phyloP scores from a whole-genome alignment of 1,140 invertebrate species.

The Cydia strobilella region DNA sequence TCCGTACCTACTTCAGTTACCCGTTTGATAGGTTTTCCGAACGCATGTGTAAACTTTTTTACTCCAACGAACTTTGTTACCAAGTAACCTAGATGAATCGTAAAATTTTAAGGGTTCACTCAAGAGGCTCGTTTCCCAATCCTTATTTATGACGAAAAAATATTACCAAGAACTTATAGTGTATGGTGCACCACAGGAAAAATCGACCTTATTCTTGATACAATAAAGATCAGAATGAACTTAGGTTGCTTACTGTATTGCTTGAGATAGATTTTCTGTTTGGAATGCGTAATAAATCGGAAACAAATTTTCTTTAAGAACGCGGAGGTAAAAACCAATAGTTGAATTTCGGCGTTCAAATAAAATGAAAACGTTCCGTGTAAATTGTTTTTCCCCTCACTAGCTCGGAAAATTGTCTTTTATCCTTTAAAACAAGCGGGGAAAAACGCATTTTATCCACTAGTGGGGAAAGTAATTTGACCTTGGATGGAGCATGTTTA shows the following conservation, averaged over 20 bases:
- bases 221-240: neutral
- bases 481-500: too few relatives aligned
- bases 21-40: neutral
- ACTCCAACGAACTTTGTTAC: neutral
- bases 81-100: constrained; percentile 7
- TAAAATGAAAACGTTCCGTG: neutral
- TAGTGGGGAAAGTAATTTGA: too few relatives aligned
- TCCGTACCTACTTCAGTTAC: too few relatives aligned
- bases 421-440: too few relatives aligned
- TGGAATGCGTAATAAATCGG: neutral
- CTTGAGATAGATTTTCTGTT: constrained; percentile 4
- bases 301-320: neutral
- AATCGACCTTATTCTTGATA: neutral
- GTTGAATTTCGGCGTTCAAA: neutral
- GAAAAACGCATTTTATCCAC: too few relatives aligned
- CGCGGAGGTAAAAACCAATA: neutral
- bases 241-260: constrained; percentile 3
- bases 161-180: neutral
- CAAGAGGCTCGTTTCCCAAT: constrained; percentile 20
- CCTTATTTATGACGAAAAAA: constrained; percentile 22
- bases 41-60: constrained; percentile 1
- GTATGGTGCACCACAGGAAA: neutral
- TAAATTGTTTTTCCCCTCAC: too few relatives aligned
- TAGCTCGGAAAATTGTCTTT: too few relatives aligned
- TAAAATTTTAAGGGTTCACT: constrained; percentile 31